Evolutionary conservation across 1,140 invertebrate genomes (phyloP).

Genomic region (Cryptotermes secundus): DNA sequence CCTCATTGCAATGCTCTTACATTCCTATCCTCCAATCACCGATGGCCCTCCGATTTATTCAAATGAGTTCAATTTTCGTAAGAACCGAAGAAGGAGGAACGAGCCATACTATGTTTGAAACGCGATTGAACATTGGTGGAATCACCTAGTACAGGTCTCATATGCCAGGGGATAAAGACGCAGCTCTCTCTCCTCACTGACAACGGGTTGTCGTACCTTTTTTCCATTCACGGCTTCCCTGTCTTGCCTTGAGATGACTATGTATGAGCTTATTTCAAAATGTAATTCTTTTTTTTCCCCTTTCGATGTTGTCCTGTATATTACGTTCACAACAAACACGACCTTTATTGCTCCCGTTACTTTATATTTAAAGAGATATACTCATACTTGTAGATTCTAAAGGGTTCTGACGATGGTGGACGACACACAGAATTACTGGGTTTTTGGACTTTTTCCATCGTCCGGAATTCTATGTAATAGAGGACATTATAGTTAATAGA

Average conservation of each 20-base stretch:
- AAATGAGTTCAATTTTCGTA: neutral
- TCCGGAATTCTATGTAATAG: too few relatives aligned
- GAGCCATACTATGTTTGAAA: neutral
- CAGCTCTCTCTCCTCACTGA: neutral
- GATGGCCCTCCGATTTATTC: neutral
- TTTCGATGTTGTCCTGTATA: neutral
- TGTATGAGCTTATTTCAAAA: neutral
- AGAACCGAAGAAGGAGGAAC: neutral
- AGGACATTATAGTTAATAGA: too few relatives aligned
- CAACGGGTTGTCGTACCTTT: neutral
- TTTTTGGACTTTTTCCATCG: too few relatives aligned
- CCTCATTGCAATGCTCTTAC: neutral
- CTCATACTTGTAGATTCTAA: too few relatives aligned
- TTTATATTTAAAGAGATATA: too few relatives aligned
- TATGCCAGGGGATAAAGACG: neutral
- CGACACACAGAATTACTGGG: too few relatives aligned
- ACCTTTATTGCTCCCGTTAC: too few relatives aligned
- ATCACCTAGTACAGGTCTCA: neutral
- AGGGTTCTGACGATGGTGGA: too few relatives aligned
- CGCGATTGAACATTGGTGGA: neutral
- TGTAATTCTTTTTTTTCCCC: neutral
- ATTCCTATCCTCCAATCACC: neutral
- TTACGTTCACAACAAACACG: neutral
- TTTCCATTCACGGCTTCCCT: neutral
- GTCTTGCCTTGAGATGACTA: neutral